Base-by-base conservation (phyloP, 2,113 vertebrate species). In the Bostrychus sinensis region DNA sequence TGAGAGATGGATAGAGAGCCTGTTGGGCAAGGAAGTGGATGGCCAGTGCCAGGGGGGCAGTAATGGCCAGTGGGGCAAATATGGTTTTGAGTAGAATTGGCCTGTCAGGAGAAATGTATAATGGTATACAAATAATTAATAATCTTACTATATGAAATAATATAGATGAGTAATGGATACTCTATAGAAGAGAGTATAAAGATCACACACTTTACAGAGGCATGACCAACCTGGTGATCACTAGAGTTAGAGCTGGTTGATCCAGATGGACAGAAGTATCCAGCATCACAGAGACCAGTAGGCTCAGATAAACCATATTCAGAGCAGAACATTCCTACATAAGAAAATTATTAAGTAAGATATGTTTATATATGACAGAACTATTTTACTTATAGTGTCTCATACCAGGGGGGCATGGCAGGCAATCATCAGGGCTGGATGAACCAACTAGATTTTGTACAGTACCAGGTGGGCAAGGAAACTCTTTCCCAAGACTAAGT, bases 241-340 rank as follows among this genome's bases (percentile, higher is more conserved):
- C 93, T 91, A 13, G 92, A 90, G 2, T 94, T 92, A 3, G 93
- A 91, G 42, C 88, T 95, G 56, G 72, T 12, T n/a, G 95, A 93
- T 67, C 94, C 94, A 23, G 75, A 85, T 28, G 89, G 87, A 71
- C 95, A 97, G 56, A 92, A 92, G 70, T 93, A 93, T 12, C 94
- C 93, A 2, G 93, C 75, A 7, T 93, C 87, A 77, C 95, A 98
- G 20, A 84, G 80, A 1, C 96, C 96, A 1, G 93, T 93, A 0
- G 95, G 94, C 67, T 88, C 85, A 0, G 91, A 76, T 0, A 94
- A 87, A 19, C 94, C 95, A 67, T 88, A 78, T 0, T 81, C 86
- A 16, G 91, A 92, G 80, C 96, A 98, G 42, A 95, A 95, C 93
- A 89, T 94, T 23, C 95, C 96, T 98, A 62, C 3, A 86, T 67